phyloP scores from a whole-genome alignment of 2,797 vertebrate genomes.

The Alca torda region DNA sequence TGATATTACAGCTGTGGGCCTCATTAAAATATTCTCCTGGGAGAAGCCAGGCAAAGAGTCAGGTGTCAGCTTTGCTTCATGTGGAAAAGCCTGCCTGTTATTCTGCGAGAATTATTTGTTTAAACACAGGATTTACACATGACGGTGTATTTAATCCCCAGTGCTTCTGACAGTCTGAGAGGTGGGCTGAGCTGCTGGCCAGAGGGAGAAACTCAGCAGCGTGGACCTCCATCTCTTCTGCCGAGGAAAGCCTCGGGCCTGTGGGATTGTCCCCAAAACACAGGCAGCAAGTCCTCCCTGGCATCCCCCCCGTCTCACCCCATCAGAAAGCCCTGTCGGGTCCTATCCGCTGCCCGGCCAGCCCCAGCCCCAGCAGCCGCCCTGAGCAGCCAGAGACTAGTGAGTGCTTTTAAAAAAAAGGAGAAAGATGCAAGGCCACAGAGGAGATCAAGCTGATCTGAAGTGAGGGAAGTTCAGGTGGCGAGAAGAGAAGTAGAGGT shows the following conservation, averaged over 20 bases:
- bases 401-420: not conserved
- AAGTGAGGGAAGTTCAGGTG: not conserved
- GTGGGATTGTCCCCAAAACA: not conserved
- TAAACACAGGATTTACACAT: slow-evolving; percentile 38
- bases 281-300: not conserved
- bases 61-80: slow-evolving; percentile 63
- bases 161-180: not conserved
- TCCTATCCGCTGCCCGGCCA: not conserved
- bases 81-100: slow-evolving; percentile 32
- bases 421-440: not conserved
- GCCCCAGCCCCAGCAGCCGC: not conserved
- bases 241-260: accelerated
- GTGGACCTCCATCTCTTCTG: not conserved
- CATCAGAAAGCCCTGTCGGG: not conserved
- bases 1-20: slow-evolving; percentile 75
- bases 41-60: slow-evolving; percentile 62
- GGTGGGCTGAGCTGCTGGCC: not conserved
- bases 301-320: not conserved
- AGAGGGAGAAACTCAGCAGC: not conserved
- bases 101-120: slow-evolving; percentile 6
- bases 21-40: slow-evolving; percentile 75
- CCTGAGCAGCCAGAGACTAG: not conserved
- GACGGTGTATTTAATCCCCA: slow-evolving; percentile 14
- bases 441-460: not conserved
- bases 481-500: not conserved